Conservation (phyloP, 2,113 vertebrate species). For the Rhagologus leucostigma region DNA sequence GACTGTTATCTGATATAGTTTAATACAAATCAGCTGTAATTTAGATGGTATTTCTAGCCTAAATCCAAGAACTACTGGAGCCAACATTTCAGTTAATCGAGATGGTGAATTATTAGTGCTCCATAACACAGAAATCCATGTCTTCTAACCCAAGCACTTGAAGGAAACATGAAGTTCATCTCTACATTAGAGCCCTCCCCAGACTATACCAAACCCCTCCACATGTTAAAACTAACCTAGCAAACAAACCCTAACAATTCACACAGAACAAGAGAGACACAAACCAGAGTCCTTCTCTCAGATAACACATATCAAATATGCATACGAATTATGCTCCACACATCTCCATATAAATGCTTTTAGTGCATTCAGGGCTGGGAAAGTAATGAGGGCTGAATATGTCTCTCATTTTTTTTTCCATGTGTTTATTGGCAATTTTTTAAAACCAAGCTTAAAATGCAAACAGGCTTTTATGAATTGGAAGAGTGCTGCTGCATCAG, state of each 20-base stretch:
- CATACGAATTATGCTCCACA: not conserved
- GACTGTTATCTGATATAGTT: not conserved
- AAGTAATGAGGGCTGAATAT: not conserved
- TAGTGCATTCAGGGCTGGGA: not conserved
- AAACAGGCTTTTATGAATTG: not conserved
- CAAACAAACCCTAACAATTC: not conserved
- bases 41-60: not conserved
- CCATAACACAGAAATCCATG: not conserved
- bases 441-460: not conserved
- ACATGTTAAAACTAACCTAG: not conserved
- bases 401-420: not conserved
- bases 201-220: not conserved
- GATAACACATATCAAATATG: not conserved
- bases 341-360: not conserved
- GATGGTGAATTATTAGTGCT: not conserved
- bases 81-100: not conserved
- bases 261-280: not conserved
- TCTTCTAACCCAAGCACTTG: not conserved
- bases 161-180: not conserved
- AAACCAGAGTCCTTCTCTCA: not conserved
- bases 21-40: not conserved
- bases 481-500: not conserved
- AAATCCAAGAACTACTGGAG: not conserved
- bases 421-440: not conserved
- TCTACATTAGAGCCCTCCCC: not conserved